phyloP scores from a whole-genome alignment of 1,140 invertebrate genomes.

The Daktulosphaira vitifoliae region DNA sequence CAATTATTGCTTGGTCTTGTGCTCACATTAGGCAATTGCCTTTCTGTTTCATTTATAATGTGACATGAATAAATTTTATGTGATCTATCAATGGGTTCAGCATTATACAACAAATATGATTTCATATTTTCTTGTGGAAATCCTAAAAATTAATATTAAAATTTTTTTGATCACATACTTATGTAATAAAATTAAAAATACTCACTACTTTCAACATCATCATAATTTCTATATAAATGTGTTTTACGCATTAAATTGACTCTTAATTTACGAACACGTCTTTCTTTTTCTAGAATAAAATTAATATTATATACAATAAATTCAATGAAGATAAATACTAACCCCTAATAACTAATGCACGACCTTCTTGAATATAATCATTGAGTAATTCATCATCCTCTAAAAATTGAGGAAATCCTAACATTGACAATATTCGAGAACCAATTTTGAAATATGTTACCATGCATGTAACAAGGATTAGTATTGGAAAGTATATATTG shows the following conservation, averaged over 20 bases:
- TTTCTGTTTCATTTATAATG: neutral
- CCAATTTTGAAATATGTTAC: slow-evolving; percentile 95
- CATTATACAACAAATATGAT: slow-evolving; percentile 27
- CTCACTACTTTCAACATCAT: neutral
- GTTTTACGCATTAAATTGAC: slow-evolving; percentile 10
- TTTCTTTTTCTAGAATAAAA: slow-evolving; percentile 35
- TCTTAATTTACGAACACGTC: slow-evolving; percentile 25
- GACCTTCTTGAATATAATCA: slow-evolving; percentile 87
- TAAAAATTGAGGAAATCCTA: slow-evolving; percentile 94
- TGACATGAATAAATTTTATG: slow-evolving; percentile 3
- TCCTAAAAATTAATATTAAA: slow-evolving; percentile 5
- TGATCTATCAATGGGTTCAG: slow-evolving; percentile 16
- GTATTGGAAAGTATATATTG: slow-evolving; percentile 98
- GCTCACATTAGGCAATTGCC: slow-evolving; percentile 12
- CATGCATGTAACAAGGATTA: slow-evolving; percentile 84
- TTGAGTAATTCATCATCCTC: slow-evolving; percentile 86
- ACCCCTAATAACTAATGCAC: slow-evolving; percentile 79
- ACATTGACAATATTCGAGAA: slow-evolving; percentile 70
- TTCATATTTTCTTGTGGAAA: slow-evolving; percentile 21
- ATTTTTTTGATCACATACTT: too few relatives aligned
- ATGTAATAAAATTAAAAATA: neutral
- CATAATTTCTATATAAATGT: neutral
- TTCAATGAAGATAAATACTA: slow-evolving; percentile 33
- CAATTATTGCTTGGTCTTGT: slow-evolving; percentile 10
- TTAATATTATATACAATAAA: neutral